Conservation (phyloP, 2,888 invertebrate species). For the Apotomis turbidana region DNA sequence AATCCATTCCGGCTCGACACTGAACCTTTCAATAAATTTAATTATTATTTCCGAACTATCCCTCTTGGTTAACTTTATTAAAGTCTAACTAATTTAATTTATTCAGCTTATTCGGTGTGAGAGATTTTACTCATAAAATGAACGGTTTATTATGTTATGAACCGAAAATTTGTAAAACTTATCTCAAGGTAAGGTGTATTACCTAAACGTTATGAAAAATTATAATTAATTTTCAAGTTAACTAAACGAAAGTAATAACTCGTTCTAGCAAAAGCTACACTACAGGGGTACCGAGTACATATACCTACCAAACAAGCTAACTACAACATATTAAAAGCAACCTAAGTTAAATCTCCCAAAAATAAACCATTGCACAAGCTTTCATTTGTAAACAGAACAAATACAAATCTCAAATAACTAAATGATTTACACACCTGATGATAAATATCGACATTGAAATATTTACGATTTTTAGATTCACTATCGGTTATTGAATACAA, state of each 20-base stretch:
- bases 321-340: no score
- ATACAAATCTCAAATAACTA: slow-evolving; percentile 5
- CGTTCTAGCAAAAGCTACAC: no score
- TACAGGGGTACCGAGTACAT: no score
- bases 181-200: no score
- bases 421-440: slow-evolving; percentile 25
- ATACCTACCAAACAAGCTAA: no score
- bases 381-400: background rate
- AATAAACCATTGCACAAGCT: background rate
- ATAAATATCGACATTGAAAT: slow-evolving; percentile 38
- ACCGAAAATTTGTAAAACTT: no score
- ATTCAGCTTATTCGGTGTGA: no score
- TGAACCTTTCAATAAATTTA: slow-evolving; percentile 48
- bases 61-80: slow-evolving; percentile 12
- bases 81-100: background rate
- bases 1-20: slow-evolving; percentile 59
- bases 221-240: no score
- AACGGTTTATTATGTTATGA: no score
- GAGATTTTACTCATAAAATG: no score
- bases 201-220: no score
- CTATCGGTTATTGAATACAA: slow-evolving; percentile 39
- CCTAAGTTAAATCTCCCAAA: background rate
- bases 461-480: slow-evolving; percentile 37
- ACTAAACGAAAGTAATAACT: no score
- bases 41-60: slow-evolving; percentile 35